Evolutionary conservation across 2,888 invertebrate species (phyloP).

Genomic region (Drosophila rellima): DNA sequence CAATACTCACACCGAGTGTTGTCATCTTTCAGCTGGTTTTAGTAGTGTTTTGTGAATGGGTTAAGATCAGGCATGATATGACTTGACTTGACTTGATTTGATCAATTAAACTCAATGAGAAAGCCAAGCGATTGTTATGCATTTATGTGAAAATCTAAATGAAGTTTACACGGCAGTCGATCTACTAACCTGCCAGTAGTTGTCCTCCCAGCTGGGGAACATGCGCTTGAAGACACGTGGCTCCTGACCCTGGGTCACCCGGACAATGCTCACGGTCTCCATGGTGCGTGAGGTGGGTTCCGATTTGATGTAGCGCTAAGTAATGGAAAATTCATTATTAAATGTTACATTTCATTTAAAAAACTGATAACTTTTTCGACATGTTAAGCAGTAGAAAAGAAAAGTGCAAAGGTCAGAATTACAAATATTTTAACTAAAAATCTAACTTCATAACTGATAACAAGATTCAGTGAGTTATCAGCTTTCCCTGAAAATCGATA

Average conservation of each 20-base stretch:
- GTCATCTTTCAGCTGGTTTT: conserved; percentile 12
- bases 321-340: neutral
- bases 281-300: conserved; percentile 90
- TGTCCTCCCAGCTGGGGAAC: conserved; percentile 91
- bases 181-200: conserved; percentile 89
- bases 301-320: conserved; percentile 90
- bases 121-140: conserved; percentile 27
- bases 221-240: conserved; percentile 91
- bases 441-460: too few species aligned
- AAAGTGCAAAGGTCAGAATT: too few species aligned
- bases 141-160: conserved; percentile 1
- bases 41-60: conserved; percentile 31
- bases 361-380: too few species aligned
- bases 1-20: conserved; percentile 45
- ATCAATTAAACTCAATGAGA: conserved; percentile 24
- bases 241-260: conserved; percentile 91
- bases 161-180: conserved; percentile 11
- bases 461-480: too few species aligned
- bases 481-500: too few species aligned
- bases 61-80: conserved; percentile 33
- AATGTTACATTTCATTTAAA: too few species aligned
- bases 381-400: too few species aligned
- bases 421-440: too few species aligned
- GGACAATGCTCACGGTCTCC: conserved; percentile 89
- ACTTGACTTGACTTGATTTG: conserved; percentile 21